Evolutionary conservation across 2,888 invertebrate species (phyloP).

Genomic region (Schrankia costaestrigalis): DNA sequence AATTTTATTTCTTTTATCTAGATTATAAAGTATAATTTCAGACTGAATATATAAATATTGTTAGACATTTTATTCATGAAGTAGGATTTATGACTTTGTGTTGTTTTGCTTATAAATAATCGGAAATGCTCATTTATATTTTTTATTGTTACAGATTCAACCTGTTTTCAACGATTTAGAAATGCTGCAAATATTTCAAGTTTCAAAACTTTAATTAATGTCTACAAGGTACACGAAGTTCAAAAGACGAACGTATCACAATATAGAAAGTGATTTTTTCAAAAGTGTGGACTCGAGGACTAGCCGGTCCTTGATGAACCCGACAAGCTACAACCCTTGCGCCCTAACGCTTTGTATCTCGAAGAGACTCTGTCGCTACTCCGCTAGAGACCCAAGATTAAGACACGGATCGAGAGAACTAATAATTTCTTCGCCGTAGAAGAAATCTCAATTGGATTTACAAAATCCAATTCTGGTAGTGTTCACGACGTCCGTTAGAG

Average conservation of each 20-base stretch:
- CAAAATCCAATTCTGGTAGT: constrained; percentile 56
- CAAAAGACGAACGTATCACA: constrained; percentile 52
- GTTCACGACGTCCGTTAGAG: constrained; percentile 49
- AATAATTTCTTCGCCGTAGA: constrained; percentile 64
- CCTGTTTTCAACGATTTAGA: constrained; percentile 47
- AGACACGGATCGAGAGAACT: constrained; percentile 78
- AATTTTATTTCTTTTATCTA: too few relatives aligned
- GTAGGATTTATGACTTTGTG: too few relatives aligned
- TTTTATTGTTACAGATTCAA: constrained; percentile 65
- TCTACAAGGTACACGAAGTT: constrained; percentile 60
- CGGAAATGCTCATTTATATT: constrained; percentile 3
- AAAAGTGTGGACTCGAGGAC: constrained; percentile 74
- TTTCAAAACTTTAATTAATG: constrained; percentile 72
- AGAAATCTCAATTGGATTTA: constrained; percentile 46
- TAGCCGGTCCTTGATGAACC: constrained; percentile 79
- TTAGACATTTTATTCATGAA: too few relatives aligned
- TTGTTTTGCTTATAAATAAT: background rate
- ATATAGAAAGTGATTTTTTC: constrained; percentile 69
- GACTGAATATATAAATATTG: too few relatives aligned
- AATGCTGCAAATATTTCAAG: constrained; percentile 58
- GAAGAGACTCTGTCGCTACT: constrained; percentile 74
- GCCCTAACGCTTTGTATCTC: constrained; percentile 72
- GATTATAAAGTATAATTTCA: too few relatives aligned
- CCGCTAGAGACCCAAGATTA: constrained; percentile 82
- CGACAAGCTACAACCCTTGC: constrained; percentile 75